Evolutionary conservation across 2,888 invertebrate genomes (phyloP), one percentile per base, ranked within the genome.

Genomic region (Pinctada fucata): DNA sequence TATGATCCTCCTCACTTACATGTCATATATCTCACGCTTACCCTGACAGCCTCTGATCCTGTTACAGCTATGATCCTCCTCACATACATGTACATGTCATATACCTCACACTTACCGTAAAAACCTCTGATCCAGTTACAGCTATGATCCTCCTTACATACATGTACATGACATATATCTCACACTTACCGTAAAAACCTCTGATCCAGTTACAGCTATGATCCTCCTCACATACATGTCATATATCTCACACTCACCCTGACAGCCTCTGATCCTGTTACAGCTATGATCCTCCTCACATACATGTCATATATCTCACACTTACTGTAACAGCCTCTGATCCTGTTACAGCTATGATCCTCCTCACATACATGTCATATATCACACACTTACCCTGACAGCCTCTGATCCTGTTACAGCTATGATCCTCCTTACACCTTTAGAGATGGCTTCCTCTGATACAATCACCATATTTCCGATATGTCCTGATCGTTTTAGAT

Each of bases 361-460:
- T 31, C 31, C 31, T 31, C 31, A 31, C 31, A 31, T 31, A 31
- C 31, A 31, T 31, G 31, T 31, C 1, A 31, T 31, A 31, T 31
- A 31, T 31, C 31, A 1, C 31, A 31, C 31, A 31, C 31, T 1
- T 31, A 92, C 92, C 90, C 90, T 92, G 58, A 83, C 81, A 49
- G 98, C 99, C 93, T 98, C 98, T 3, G 97, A 96, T 0, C 99
- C 99, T 52, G 99, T 99, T 8, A 99, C 93, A 45, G 99, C 99
- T 50, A 99, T 97, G 90, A 99, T 98, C 90, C 99, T 95, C 80
- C 99, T 94, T 86, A 99, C 97, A 77, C 99, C 99, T 93, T 99
- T 99, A 69, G 99, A 98, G 86, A 99, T 99, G 10, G 99, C 99
- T 94, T 99, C 99, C 94, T 99, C 99, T 87, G 97, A 96, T 3